Evolutionary conservation across 2,797 vertebrate genomes (phyloP), one percentile per base, ranked within the genome.

Genomic region (Platyrinchus mystaceus): DNA sequence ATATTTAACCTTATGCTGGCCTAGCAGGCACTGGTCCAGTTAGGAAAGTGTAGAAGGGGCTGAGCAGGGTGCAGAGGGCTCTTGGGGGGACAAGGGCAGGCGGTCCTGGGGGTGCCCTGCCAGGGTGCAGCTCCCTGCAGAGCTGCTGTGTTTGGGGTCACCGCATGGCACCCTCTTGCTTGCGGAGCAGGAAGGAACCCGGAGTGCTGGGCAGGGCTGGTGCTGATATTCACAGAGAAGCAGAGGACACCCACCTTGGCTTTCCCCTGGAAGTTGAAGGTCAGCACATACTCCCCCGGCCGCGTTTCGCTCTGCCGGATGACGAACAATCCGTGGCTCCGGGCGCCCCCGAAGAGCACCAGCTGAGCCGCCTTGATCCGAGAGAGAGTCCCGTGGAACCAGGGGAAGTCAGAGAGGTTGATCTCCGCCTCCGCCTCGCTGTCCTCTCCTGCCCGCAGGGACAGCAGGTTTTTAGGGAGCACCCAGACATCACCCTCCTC

Each of bases 201-300:
- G 1, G 26, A 37, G 53, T 55, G 49, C 70, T 20, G 36, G 44
- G 23, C 64, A 89, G 14, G 43, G 52, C 75, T 68, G 69, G n/a
- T 58, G 13, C 15, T 13, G 2, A 43, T 7, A 12, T 6, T 32
- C 16, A 11, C 6, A 1, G 55, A 32, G 34, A 11, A 41, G 41
- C 52, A 81, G 77, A 24, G 39, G 32, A 58, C 68, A 95, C 97
- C 87, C 97, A 98, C 99, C 99, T 99, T 99, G n/a, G 99, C 99
- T 97, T 99, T 99, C 71, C 99, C 99, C 97, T 99, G 99, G 98
- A 99, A 99, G 98, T 99, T 99, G 97, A 99, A 99, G 94, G 99
- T 99, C 89, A 99, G 98, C 73, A 99, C 99, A 1, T 99, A 99
- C 94, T 99, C 99, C n/a, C 99, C 99, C 0, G 98, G 99, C 59